phyloP scores from a whole-genome alignment of 2,797 vertebrate species.

The Arrhamphus sclerolepis region DNA sequence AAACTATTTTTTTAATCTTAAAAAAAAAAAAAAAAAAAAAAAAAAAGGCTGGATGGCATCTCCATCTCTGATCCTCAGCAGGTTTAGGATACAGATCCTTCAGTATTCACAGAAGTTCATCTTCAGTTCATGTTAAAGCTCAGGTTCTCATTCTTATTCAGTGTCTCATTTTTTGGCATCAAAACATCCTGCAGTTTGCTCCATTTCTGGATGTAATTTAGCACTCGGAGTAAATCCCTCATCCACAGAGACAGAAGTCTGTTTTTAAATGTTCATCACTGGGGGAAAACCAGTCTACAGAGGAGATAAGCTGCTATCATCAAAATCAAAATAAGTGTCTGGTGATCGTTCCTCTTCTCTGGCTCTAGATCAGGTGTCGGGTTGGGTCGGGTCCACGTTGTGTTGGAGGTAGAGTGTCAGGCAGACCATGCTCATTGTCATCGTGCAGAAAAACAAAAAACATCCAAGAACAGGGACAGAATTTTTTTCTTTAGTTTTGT shows the following conservation, averaged over 20 bases:
- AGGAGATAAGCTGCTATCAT: conserved; percentile 24
- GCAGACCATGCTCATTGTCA: conserved; percentile 60
- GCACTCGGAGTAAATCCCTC: conserved; percentile 20
- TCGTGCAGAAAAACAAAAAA: conserved; percentile 66
- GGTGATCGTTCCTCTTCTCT: neutral
- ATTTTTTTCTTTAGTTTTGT: neutral
- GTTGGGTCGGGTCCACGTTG: neutral
- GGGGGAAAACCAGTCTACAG: conserved; percentile 6
- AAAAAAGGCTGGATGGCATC: no score
- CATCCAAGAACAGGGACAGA: conserved; percentile 30
- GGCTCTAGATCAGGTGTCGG: no score
- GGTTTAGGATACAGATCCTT: neutral
- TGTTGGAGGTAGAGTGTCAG: conserved; percentile 53
- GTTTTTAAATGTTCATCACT: conserved; percentile 7
- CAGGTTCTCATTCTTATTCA: conserved; percentile 8
- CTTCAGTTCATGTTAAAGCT: conserved; percentile 2
- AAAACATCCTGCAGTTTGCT: conserved; percentile 10
- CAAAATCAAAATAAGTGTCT: neutral
- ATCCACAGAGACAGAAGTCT: conserved; percentile 18
- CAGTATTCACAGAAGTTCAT: neutral
- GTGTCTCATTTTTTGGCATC: conserved; percentile 40
- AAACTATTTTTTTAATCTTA: neutral
- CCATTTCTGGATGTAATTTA: neutral
- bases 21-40: no score
- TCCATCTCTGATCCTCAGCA: neutral